A percentile compares a stretch with the other conserved stretches of the same genome.
These are phyloP conservation scores for Sebastes trivittatus DNA, from an alignment of 2,797 vertebrate genomes.

Conservation along the genomic window DNA sequence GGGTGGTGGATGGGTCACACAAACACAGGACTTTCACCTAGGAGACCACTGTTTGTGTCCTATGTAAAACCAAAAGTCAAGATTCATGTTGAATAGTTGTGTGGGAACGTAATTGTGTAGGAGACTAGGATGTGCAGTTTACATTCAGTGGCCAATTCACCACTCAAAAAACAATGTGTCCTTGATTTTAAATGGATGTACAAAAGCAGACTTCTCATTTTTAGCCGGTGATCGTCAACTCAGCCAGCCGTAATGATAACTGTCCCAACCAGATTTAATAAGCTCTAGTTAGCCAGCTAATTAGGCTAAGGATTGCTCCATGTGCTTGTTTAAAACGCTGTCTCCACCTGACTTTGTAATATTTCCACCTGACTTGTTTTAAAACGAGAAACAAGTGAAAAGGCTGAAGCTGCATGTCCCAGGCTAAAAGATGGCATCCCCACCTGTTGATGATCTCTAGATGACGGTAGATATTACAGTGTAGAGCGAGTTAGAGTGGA, in stretches of 20 bases:
- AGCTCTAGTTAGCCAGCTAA: neutral
- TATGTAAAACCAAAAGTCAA: too few relatives aligned
- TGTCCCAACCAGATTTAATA: neutral
- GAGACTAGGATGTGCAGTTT: neutral
- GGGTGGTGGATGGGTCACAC: too few relatives aligned
- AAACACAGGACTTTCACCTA: too few relatives aligned
- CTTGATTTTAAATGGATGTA: neutral
- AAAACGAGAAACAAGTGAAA: neutral
- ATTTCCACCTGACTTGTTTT: neutral
- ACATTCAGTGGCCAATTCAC: neutral
- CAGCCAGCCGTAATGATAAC: neutral
- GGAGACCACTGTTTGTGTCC: too few relatives aligned
- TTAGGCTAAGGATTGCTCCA: neutral
- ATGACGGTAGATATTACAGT: neutral
- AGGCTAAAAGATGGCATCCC: neutral
- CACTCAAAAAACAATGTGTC: neutral
- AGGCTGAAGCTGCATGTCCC: neutral
- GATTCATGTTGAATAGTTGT: too few relatives aligned
- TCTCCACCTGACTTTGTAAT: neutral
- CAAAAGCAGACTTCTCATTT: neutral
- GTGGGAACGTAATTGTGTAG: too few relatives aligned
- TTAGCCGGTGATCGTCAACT: neutral
- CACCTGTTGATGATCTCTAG: neutral
- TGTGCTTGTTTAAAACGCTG: neutral
- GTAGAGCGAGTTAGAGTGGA: neutral